Evolutionary conservation across 1,140 invertebrate genomes (phyloP), one percentile per base, ranked within the genome.

Genomic region (Brachionus rotundiformis): DNA sequence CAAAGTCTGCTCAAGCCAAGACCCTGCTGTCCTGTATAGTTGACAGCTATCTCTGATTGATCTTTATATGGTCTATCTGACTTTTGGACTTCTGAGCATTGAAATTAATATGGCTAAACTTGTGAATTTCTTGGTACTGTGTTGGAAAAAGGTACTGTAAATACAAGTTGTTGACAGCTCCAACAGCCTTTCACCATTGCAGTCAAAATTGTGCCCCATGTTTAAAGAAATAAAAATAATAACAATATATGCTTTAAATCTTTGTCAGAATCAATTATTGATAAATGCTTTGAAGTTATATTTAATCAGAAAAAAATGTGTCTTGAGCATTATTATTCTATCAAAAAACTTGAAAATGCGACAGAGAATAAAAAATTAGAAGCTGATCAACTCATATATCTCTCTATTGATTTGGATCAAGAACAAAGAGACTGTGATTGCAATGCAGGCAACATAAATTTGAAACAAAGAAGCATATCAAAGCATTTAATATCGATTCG

Each of bases 1-100:
- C 83, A 11, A 73, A 65, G 61, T 84, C 82, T 76, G 83, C 82
- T 73, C 71, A 73, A 41, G 65, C 79, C 71, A 44, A 81, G 39
- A 75, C 83, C 41, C 68, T 68, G 13, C 83, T 84, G 81, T 84
- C 84, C 59, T 73, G 73, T 1, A 84, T 54, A 33, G 82, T 79
- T 81, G 81, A 41, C 41, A 82, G 73, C 16, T 61, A 84, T 54
- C 81, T 82, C 33, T 19, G 16, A 3, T 11, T 41, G 2, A 41
- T 13, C 39, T 11, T 13, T 41, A 41, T 41, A 13, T 41, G 39
- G 39, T 41, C 39, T 8, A 41, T 41, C 39, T 41, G 39, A 13
- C 39, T 41, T 41, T 41, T 41, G 39, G 39, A 2, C 11, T 41
- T 41, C 39, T 41, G 39, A 41, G 39, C 7, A 41, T 41, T 41